Conservation (phyloP, 2,888 invertebrate genomes). For the Rhingia campestris region DNA sequence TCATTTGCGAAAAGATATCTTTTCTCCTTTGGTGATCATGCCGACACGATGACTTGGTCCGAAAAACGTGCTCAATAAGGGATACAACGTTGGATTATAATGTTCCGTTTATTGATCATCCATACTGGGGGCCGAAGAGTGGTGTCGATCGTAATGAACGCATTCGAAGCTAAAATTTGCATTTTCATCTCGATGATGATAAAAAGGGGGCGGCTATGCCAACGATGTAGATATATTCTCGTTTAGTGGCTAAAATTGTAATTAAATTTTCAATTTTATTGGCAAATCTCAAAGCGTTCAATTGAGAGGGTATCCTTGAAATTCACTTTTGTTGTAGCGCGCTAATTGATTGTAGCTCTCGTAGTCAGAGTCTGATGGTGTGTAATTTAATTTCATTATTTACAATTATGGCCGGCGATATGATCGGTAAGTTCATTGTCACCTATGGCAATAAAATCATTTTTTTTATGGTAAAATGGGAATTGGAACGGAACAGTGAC, state of each 20-base stretch:
- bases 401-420: background rate
- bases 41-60: conserved; percentile 14
- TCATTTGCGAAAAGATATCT: background rate
- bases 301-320: conserved; percentile 24
- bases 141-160: conserved; percentile 29
- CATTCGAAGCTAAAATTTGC: conserved; percentile 25
- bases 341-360: conserved; percentile 11
- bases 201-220: conserved; percentile 31
- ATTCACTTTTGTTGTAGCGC: background rate
- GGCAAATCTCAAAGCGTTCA: background rate
- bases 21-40: conserved; percentile 11
- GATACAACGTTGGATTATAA: conserved; percentile 11
- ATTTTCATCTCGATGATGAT: conserved; percentile 16
- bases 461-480: conserved; percentile 12
- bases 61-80: conserved; percentile 28
- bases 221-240: background rate
- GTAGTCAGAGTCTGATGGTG: background rate
- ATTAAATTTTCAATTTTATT: conserved; percentile 41
- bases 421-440: conserved; percentile 39
- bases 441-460: conserved; percentile 7
- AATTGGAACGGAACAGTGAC: conserved; percentile 49
- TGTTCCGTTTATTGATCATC: conserved; percentile 1
- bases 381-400: conserved; percentile 28
- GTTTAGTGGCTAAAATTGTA: conserved; percentile 27
- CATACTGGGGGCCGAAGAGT: background rate